Percentiles rank a stretch among this genome's conserved stretches.
These are phyloP conservation scores for Callimorpha dominula DNA, from an alignment of 2,888 invertebrate species.

Conservation along the genomic window DNA sequence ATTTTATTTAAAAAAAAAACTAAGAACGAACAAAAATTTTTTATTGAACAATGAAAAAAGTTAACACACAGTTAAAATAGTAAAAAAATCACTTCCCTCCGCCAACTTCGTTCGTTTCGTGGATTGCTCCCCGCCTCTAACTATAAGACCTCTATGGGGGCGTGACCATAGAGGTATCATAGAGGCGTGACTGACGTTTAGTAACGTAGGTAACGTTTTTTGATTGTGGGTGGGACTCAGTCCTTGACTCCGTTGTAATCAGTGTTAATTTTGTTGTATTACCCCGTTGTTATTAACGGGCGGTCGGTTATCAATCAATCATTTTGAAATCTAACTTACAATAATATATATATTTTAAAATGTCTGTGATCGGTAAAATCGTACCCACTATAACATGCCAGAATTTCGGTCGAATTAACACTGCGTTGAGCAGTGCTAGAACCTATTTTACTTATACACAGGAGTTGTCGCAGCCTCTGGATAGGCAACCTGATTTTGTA, in stretches of 20 bases:
- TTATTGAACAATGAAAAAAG: too few species aligned
- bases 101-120: too few species aligned
- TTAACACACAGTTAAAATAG: too few species aligned
- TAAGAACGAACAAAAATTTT: too few species aligned
- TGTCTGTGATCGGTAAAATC: slow-evolving; percentile 78
- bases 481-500: slow-evolving; percentile 90
- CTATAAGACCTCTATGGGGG: too few species aligned
- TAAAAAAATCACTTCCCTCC: too few species aligned
- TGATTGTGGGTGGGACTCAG: background rate
- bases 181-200: too few species aligned
- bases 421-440: slow-evolving; percentile 73
- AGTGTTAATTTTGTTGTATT: background rate
- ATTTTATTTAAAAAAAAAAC: too few species aligned
- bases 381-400: slow-evolving; percentile 69
- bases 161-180: too few species aligned
- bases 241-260: background rate
- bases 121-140: too few species aligned
- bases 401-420: slow-evolving; percentile 71
- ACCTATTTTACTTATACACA: slow-evolving; percentile 92
- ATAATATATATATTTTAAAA: slow-evolving; percentile 36
- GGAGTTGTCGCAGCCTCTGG: slow-evolving; percentile 93
- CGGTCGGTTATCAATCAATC: background rate
- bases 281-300: background rate
- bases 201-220: background rate
- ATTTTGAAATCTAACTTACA: background rate